Percentiles rank a stretch among this genome's conserved stretches.
These are phyloP conservation scores for Zaprionus vittiger DNA, from an alignment of 1,140 invertebrate genomes.

Conservation along the genomic window DNA sequence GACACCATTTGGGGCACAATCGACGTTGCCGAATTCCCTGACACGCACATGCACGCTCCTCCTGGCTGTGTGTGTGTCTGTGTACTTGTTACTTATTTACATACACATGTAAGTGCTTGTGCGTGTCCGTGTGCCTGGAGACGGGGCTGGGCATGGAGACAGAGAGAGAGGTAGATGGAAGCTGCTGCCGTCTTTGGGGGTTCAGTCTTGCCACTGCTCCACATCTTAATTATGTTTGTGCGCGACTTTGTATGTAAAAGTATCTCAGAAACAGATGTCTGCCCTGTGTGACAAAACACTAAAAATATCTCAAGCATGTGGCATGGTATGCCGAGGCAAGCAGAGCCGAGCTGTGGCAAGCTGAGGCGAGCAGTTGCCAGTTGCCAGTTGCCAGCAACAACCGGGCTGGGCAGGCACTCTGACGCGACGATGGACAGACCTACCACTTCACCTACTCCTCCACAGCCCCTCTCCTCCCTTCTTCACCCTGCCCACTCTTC, in stretches of 20 bases:
- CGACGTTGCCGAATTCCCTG: conserved; percentile 19
- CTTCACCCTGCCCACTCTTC: neutral
- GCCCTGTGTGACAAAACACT: conserved; percentile 61
- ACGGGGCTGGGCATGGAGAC: too few species aligned
- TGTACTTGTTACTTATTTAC: conserved; percentile 43
- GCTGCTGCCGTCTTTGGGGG: neutral
- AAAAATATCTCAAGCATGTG: conserved; percentile 67
- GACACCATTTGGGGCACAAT: conserved; percentile 24
- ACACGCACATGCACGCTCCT: neutral
- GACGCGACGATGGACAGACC: conserved; percentile 1
- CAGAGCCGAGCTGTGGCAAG: conserved; percentile 10
- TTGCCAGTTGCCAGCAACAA: conserved; percentile 42
- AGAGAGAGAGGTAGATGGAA: too few species aligned
- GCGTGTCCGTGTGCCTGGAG: neutral
- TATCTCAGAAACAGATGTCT: conserved; percentile 62
- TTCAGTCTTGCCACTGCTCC: conserved; percentile 8
- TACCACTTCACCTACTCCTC: conserved; percentile 2
- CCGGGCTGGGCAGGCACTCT: conserved; percentile 38
- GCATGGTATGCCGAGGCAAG: conserved; percentile 49
- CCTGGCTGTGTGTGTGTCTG: neutral
- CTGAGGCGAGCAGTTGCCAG: conserved; percentile 39
- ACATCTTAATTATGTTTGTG: conserved; percentile 58
- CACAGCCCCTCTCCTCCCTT: neutral
- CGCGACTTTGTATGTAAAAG: conserved; percentile 46
- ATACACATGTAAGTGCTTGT: conserved; percentile 19